Conservation (phyloP, 2,888 invertebrate species). For the Aricia artaxerxes region DNA sequence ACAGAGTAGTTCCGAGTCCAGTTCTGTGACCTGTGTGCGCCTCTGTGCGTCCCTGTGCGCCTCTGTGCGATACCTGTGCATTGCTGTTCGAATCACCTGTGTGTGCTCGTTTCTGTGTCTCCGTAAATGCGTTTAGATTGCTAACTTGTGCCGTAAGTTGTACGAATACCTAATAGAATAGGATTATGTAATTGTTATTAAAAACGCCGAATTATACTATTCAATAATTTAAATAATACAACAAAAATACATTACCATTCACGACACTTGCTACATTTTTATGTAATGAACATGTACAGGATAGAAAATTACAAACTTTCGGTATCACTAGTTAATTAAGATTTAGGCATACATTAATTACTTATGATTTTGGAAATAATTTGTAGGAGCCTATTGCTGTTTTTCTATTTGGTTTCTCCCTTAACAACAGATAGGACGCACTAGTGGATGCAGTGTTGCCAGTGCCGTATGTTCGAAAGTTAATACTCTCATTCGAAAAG, state of each 20-base stretch:
- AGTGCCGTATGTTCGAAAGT: no score
- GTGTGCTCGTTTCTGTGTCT: conserved; percentile 16
- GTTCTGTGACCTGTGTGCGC: conserved; percentile 30
- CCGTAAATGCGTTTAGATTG: conserved; percentile 27
- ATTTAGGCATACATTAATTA: background rate
- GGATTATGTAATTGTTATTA: conserved; percentile 13
- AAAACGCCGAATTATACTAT: background rate
- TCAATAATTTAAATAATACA: conserved; percentile 9
- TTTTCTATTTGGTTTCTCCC: no score
- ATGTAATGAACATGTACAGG: conserved; percentile 7
- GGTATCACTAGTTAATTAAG: background rate
- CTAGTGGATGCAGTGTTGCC: no score
- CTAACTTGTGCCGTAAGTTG: conserved; percentile 22
- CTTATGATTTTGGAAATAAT: background rate
- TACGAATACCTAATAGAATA: background rate
- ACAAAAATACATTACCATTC: conserved; percentile 15
- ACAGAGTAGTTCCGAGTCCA: conserved; percentile 34
- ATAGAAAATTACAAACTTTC: conserved; percentile 8
- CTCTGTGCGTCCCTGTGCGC: conserved; percentile 25
- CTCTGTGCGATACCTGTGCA: conserved; percentile 32
- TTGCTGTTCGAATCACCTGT: conserved; percentile 28
- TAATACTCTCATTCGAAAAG: no score
- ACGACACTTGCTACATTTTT: background rate
- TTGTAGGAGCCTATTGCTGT: background rate
- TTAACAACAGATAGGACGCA: no score